Evolutionary conservation across 2,888 invertebrate species (phyloP).

Genomic region (Nephrotoma flavescens): DNA sequence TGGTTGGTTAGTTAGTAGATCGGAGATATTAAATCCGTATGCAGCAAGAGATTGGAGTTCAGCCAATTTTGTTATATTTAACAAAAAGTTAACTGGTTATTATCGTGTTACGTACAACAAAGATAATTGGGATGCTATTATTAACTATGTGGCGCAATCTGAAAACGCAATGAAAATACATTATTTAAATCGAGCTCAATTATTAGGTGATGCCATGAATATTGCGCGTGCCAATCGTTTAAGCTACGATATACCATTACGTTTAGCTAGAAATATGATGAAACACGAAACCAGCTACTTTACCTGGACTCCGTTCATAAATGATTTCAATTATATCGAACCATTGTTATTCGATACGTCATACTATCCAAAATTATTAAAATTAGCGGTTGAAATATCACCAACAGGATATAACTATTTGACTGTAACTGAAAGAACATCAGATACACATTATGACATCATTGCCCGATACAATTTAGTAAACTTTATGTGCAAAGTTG

Average conservation of each 20-base stretch:
- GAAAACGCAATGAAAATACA: conserved; percentile 38
- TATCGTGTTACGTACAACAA: conserved; percentile 51
- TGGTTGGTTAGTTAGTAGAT: neutral
- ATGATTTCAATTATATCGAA: neutral
- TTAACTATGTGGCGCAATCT: conserved; percentile 33
- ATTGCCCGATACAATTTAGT: neutral
- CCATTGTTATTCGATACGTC: neutral
- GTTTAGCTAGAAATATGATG: conserved; percentile 24
- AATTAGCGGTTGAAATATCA: neutral
- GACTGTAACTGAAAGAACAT: neutral
- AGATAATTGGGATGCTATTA: conserved; percentile 38
- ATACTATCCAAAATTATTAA: neutral
- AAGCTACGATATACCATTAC: conserved; percentile 36
- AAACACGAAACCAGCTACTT: neutral
- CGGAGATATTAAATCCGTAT: neutral
- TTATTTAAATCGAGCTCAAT: conserved; percentile 60
- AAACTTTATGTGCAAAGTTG: neutral
- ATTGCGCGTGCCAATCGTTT: neutral
- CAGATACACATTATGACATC: neutral
- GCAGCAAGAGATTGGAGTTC: neutral
- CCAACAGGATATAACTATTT: neutral
- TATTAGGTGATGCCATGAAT: conserved; percentile 65
- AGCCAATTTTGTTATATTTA: conserved; percentile 33
- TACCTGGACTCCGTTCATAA: neutral
- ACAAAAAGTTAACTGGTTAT: conserved; percentile 33